Conservation (phyloP, 2,113 vertebrate genomes). For the Platichthys flesus region DNA sequence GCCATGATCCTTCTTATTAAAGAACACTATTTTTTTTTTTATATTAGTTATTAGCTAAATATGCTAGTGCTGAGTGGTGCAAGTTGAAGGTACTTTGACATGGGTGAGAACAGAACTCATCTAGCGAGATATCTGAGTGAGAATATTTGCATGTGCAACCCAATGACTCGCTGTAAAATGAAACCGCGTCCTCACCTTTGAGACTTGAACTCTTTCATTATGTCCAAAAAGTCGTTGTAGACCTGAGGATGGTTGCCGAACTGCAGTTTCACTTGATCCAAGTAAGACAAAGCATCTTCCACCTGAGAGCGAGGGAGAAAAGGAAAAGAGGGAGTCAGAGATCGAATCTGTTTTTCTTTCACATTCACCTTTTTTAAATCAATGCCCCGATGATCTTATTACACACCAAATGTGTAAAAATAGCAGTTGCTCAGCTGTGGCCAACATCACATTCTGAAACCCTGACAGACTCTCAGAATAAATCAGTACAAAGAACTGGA, state of each 20-base stretch:
- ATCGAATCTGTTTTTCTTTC: not conserved
- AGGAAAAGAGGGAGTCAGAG: not conserved
- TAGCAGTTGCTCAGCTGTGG: not conserved
- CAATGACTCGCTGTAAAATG: not conserved
- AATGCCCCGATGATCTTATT: not conserved
- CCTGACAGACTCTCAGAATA: not conserved
- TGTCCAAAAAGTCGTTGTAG: constrained; percentile 99
- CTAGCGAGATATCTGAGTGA: not conserved
- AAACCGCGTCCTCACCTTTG: constrained; percentile 86
- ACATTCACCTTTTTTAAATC: not conserved
- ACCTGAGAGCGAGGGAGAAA: constrained; percentile 80
- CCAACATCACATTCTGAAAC: not conserved
- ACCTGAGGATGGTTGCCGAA: constrained; percentile 99
- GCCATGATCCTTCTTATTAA: not conserved
- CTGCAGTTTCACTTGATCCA: constrained; percentile 98
- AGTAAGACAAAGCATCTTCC: constrained; percentile 96
- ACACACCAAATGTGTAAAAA: not conserved
- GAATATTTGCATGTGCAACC: not conserved
- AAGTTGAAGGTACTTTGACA: not conserved
- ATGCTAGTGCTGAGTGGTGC: too few relatives aligned
- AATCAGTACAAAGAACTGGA: not conserved
- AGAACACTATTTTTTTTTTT: not conserved
- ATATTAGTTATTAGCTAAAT: not conserved
- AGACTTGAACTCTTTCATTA: constrained; percentile 99
- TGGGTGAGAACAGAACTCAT: too few relatives aligned